Evolutionary conservation across 2,113 vertebrate species (phyloP), one percentile per base, ranked within the genome.

Genomic region (Typhlomys cinereus): DNA sequence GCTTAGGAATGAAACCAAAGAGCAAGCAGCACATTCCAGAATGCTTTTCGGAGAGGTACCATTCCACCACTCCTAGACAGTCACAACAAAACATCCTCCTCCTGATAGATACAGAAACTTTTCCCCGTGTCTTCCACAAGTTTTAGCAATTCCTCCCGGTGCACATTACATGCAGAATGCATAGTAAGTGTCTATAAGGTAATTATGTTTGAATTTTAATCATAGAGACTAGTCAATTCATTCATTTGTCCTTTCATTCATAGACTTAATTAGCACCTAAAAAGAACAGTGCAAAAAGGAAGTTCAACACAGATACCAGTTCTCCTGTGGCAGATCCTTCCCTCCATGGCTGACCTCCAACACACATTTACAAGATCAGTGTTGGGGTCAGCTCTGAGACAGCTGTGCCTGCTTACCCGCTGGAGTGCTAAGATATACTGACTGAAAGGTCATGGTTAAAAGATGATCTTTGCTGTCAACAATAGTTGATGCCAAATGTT

Each of bases 1-100:
- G 34, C 91, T 82, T 83, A 64, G 69, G 17, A 85, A 59, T 54
- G 44, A 91, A 89, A 82, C 2, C 88, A 11, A 70, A 88, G 76
- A 62, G 1, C 34, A 5, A 81, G 7, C 50, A 78, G 10, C 36
- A 9, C 87, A n/a, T 13, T 23, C 64, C 54, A 54, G 9, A 59
- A 5, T 70, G 14, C 5, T 88, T 85, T 91, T 46, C 64, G 92
- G 59, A 92, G 20, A 78, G 78, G 52, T 89, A 8, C 9, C 17
- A n/a, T n/a, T n/a, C n/a, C n/a, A 39, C 5, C 23, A 12, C 18
- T 76, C 74, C 4, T 34, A 83, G 50, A 62, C 34, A 78, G 0
- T 85, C 73, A 78, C 39, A 14, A 85, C 41, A 83, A 87, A 83
- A 79, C 11, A 3, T 21, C 74, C 1, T 62, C 61, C 34, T 46